Conservation (phyloP, 2,888 invertebrate genomes). For the Thymelicus lineola region DNA sequence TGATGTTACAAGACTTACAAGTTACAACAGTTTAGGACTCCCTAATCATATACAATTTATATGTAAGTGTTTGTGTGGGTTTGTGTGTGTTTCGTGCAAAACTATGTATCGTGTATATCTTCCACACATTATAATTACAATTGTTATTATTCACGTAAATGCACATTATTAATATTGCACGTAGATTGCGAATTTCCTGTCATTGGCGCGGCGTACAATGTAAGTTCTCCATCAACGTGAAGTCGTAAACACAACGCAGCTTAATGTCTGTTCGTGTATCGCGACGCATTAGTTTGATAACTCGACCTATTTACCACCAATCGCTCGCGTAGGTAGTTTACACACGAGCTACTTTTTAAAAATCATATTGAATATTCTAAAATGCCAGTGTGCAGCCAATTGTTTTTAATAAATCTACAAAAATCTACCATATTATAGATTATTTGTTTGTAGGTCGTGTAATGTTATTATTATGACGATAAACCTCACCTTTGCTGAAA, state of each 20-base stretch:
- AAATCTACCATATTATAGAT: too few species aligned
- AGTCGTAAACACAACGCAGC: slow-evolving; percentile 54
- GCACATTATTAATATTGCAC: slow-evolving; percentile 39
- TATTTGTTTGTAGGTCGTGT: not conserved
- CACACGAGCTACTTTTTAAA: not conserved
- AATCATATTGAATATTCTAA: too few species aligned
- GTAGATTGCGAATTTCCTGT: slow-evolving; percentile 44
- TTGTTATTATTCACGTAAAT: slow-evolving; percentile 19
- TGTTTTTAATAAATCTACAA: too few species aligned
- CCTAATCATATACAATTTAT: too few species aligned
- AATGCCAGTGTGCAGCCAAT: too few species aligned
- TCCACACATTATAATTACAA: slow-evolving; percentile 7
- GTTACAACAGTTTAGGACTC: too few species aligned
- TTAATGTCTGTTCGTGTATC: slow-evolving; percentile 63
- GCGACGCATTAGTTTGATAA: slow-evolving; percentile 59
- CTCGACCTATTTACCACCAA: slow-evolving; percentile 67
- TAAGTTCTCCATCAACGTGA: slow-evolving; percentile 47
- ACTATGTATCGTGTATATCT: not conserved
- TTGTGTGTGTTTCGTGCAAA: too few species aligned
- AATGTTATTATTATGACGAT: too few species aligned
- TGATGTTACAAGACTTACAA: too few species aligned
- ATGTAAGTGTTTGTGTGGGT: too few species aligned
- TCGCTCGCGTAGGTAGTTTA: slow-evolving; percentile 42
- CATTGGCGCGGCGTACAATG: slow-evolving; percentile 48
- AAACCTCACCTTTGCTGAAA: too few species aligned